A percentile compares a stretch with the other conserved stretches of the same genome.
phyloP scores from a whole-genome alignment of 2,888 invertebrate genomes.

The Heteromyza rotundicornis region DNA sequence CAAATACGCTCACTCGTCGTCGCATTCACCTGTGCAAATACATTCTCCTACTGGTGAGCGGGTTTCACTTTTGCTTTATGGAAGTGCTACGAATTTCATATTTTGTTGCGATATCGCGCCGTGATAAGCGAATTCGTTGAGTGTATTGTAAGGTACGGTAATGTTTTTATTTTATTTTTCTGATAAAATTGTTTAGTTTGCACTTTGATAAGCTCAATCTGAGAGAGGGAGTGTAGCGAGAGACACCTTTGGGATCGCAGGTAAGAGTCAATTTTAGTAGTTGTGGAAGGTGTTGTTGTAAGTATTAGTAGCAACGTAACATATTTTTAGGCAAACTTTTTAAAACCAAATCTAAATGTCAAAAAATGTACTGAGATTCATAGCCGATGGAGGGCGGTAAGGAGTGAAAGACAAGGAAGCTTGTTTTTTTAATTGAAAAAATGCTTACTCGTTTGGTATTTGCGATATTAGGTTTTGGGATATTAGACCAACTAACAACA shows the following conservation, averaged over 20 bases:
- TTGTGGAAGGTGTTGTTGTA: too few species aligned
- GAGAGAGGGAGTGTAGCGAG: background rate
- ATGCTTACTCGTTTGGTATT: too few species aligned
- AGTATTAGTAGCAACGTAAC: background rate
- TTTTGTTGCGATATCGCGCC: background rate
- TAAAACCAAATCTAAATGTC: too few species aligned
- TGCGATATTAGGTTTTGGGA: too few species aligned
- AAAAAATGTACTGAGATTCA: too few species aligned
- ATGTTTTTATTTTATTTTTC: background rate
- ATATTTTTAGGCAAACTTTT: slow-evolving; percentile 1
- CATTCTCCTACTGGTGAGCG: background rate
- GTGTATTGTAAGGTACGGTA: background rate
- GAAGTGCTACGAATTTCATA: background rate
- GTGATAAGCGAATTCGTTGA: background rate
- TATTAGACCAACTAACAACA: too few species aligned
- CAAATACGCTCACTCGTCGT: background rate
- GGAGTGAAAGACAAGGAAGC: too few species aligned
- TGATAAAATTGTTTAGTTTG: background rate
- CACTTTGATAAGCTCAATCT: background rate
- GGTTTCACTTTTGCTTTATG: background rate
- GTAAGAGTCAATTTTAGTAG: too few species aligned
- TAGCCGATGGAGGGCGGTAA: too few species aligned
- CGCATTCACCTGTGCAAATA: slow-evolving; percentile 1
- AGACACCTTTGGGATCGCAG: background rate
- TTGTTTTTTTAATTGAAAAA: too few species aligned